Evolutionary conservation across 2,113 vertebrate genomes (phyloP), one percentile per base, ranked within the genome.

Genomic region (Phycodurus eques): DNA sequence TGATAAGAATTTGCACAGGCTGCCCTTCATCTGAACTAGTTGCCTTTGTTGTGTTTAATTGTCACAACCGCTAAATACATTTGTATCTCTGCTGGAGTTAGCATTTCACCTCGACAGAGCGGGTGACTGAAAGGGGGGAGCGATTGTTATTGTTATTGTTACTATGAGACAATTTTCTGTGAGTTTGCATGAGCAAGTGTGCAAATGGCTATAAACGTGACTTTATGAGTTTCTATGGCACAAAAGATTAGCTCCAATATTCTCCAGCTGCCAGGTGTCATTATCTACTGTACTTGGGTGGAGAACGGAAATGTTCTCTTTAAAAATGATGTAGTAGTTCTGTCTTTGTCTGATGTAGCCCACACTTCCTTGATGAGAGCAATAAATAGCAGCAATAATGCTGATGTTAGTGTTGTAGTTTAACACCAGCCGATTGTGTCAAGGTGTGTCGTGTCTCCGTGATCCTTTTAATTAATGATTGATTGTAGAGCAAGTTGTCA

Each of bases 401-500:
- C 19, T 47, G 6, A 35, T 7, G 74, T 62, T 42, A 17, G 27
- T 49, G 15, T 61, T 71, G 43, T 51, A 61, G 56, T 15, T 19
- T 53, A 39, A 77, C 68, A 68, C 4, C 19, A 43, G 42, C 7
- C 11, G 49, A 31, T 11, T 64, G 57, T 43, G 73, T 49, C 49
- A 31, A 42, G 70, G 33, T 43, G 33, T 67, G 72, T 33, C 43
- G 66, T 0, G 31, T 43, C 35, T 56, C 31, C 4, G 39, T 71
- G 71, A 53, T 79, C 43, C 71, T 33, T 71, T 81, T 83, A 87
- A 76, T 79, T 73, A 70, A 59, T 78, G 83, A 86, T 83, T 89
- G 78, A 88, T 89, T 87, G 78, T 57, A 53, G 83, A 77, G 72
- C 68, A 77, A 84, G 75, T 79, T 80, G 83, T 86, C 84, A 83